Conservation (phyloP, 2,113 vertebrate species). For the Illadopsis cleaveri region DNA sequence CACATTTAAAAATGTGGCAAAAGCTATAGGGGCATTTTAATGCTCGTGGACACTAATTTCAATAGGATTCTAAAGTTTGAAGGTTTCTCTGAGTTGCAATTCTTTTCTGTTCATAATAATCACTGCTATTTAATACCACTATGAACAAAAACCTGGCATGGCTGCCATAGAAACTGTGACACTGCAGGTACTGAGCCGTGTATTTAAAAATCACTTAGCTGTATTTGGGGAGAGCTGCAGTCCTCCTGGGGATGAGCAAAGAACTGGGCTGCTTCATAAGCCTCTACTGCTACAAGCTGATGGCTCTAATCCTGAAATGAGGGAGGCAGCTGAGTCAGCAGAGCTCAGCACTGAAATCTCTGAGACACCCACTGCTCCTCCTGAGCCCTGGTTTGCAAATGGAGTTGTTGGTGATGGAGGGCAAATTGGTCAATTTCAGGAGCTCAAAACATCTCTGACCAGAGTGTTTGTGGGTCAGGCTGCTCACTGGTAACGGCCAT, state of each 20-base stretch:
- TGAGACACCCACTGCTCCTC: background rate
- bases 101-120: constrained; percentile 47
- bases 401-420: background rate
- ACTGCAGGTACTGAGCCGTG: background rate
- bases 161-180: constrained; percentile 65
- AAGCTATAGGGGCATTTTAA: constrained; percentile 52
- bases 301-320: background rate
- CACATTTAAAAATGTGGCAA: constrained; percentile 17
- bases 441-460: background rate
- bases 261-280: background rate
- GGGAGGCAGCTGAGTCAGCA: background rate
- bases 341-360: background rate
- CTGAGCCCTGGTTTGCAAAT: background rate
- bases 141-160: constrained; percentile 39
- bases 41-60: constrained; percentile 45
- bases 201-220: background rate
- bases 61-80: constrained; percentile 47
- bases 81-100: constrained; percentile 32
- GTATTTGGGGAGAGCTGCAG: background rate
- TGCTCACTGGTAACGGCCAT: background rate
- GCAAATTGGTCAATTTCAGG: background rate
- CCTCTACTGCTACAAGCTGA: background rate
- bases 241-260: background rate
- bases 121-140: background rate
- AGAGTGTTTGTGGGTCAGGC: background rate